These are phyloP conservation scores for Craseonycteris thonglongyai DNA, from an alignment of 2,113 vertebrate species.

Conservation along the genomic window DNA sequence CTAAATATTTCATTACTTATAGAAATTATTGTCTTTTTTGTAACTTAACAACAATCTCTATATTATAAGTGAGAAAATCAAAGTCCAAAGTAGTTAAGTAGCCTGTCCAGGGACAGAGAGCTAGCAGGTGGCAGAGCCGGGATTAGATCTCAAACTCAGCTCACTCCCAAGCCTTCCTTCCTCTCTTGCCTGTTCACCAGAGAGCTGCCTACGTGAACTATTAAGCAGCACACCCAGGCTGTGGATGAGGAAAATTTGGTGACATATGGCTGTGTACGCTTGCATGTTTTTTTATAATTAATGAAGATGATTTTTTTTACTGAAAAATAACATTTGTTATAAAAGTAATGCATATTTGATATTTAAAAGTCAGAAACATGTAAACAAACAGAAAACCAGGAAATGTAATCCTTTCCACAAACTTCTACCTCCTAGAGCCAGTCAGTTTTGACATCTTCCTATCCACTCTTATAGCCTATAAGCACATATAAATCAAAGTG, in stretches of 20 bases:
- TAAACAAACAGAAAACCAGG: background rate
- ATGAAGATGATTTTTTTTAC: background rate
- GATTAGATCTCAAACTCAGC: background rate
- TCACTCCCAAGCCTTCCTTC: background rate
- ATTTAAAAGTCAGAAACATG: background rate
- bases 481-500: background rate
- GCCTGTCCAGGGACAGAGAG: background rate
- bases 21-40: background rate
- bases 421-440: background rate
- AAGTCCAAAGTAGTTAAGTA: background rate
- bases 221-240: background rate
- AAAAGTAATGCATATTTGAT: background rate
- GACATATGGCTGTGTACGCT: background rate
- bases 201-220: background rate
- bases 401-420: background rate
- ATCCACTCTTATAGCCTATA: background rate
- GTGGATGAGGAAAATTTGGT: background rate
- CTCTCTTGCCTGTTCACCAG: background rate
- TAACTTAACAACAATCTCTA: background rate
- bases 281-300: slow-evolving; percentile 6
- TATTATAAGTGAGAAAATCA: background rate
- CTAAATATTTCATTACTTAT: background rate
- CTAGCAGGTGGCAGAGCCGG: background rate
- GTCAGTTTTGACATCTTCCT: background rate
- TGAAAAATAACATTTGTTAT: background rate